A percentile compares a stretch with the other conserved stretches of the same genome.
Evolutionary conservation across 1,140 invertebrate genomes (phyloP).

Genomic region (Temnothorax longispinosus): DNA sequence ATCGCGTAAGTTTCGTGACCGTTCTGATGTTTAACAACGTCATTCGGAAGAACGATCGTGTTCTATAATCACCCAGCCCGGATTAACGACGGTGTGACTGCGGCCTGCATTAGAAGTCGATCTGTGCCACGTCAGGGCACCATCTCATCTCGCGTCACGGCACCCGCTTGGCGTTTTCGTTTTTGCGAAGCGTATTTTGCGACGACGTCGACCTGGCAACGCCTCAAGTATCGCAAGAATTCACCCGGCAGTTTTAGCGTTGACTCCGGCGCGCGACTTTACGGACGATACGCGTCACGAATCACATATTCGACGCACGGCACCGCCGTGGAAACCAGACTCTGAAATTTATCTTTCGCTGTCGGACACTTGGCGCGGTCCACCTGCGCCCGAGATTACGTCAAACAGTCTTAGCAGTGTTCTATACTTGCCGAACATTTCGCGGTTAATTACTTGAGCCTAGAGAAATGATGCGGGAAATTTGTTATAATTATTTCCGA

Average conservation of each 20-base stretch:
- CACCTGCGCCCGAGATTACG: conserved; percentile 14
- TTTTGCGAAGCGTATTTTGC: background rate
- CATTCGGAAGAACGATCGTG: conserved; percentile 37
- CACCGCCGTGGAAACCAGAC: background rate
- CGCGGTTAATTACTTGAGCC: conserved; percentile 18
- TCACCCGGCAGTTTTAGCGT: conserved; percentile 45
- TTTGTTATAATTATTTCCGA: conserved; percentile 18
- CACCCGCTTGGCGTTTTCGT: background rate
- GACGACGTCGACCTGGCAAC: conserved; percentile 40
- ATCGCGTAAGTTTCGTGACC: conserved; percentile 32
- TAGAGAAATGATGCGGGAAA: background rate
- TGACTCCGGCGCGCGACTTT: conserved; percentile 34
- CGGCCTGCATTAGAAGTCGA: conserved; percentile 11
- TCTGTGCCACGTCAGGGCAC: background rate
- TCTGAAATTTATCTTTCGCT: conserved; percentile 50
- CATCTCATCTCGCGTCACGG: background rate
- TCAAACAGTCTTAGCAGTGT: conserved; percentile 7
- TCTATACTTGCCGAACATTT: background rate
- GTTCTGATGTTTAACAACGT: conserved; percentile 26
- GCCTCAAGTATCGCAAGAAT: conserved; percentile 56
- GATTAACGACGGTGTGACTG: conserved; percentile 9
- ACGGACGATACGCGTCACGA: conserved; percentile 46
- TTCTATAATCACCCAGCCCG: conserved; percentile 12
- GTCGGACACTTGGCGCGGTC: conserved; percentile 33
- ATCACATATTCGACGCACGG: conserved; percentile 32